phyloP scores from a whole-genome alignment of 2,113 vertebrate genomes.

The Oceanites oceanicus region DNA sequence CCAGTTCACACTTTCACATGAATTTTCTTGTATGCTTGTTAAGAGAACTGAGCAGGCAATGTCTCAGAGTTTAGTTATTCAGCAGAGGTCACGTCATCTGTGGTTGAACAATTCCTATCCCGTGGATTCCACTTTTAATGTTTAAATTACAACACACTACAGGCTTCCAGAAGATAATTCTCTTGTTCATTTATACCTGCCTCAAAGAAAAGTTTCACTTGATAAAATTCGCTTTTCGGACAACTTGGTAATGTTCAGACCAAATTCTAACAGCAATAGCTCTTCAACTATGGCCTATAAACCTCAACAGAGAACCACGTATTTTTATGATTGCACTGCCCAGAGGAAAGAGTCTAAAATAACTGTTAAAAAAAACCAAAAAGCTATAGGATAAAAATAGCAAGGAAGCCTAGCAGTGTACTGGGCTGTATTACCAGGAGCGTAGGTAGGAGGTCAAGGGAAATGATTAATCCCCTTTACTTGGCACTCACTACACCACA shows the following conservation, averaged over 20 bases:
- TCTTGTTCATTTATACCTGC: neutral
- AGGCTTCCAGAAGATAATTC: neutral
- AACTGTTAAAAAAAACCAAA: neutral
- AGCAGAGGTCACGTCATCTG: neutral
- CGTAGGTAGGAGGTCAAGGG: conserved; percentile 29
- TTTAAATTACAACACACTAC: neutral
- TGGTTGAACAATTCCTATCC: neutral
- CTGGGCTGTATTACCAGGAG: neutral
- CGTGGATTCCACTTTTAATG: neutral
- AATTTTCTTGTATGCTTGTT: neutral
- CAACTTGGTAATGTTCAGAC: neutral
- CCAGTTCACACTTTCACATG: neutral
- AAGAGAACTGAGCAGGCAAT: neutral
- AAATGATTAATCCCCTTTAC: neutral
- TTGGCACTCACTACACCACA: neutral
- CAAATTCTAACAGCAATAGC: neutral
- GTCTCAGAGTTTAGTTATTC: neutral
- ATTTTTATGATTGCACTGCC: neutral
- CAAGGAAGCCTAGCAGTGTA: neutral
- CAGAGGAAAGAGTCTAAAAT: conserved; percentile 28
- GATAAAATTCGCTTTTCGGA: neutral
- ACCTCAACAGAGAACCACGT: neutral
- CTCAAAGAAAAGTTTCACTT: neutral
- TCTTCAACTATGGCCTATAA: conserved; percentile 7
- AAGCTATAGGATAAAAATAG: conserved; percentile 31